These are phyloP conservation scores for Cacatua alba DNA, from an alignment of 2,113 vertebrate genomes.

Conservation along the genomic window DNA sequence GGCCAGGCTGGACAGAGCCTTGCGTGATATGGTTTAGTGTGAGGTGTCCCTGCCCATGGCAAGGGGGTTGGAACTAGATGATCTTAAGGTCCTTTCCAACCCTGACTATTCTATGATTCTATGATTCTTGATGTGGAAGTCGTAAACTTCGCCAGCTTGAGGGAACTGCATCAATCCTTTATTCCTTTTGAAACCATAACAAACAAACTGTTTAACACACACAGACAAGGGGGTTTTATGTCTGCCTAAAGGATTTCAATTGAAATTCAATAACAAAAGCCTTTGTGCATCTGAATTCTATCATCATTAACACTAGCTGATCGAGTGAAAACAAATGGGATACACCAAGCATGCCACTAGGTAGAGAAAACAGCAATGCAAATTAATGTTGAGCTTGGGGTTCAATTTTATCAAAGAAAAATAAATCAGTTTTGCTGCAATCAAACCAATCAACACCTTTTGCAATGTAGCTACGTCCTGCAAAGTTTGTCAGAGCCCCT, in stretches of 20 bases:
- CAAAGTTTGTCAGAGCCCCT: not conserved
- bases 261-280: conserved; percentile 13
- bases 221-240: not conserved
- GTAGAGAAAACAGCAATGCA: not conserved
- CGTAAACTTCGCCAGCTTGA: not conserved
- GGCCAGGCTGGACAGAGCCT: too few species aligned
- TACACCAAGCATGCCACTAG: not conserved
- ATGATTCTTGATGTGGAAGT: not conserved
- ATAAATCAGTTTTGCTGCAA: not conserved
- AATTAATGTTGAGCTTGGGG: not conserved
- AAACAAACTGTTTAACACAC: conserved; percentile 11
- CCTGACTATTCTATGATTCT: too few species aligned
- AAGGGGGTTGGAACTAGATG: too few species aligned
- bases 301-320: not conserved
- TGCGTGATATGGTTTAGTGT: too few species aligned
- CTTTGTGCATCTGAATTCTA: not conserved
- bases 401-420: not conserved
- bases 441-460: not conserved
- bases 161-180: not conserved
- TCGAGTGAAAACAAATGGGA: not conserved
- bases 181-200: not conserved
- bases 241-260: conserved; percentile 14
- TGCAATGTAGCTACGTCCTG: not conserved
- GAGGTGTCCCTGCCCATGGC: too few species aligned
- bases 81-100: too few species aligned